Base-by-base conservation (phyloP, 2,888 invertebrate genomes). In the Mythimna impura region DNA sequence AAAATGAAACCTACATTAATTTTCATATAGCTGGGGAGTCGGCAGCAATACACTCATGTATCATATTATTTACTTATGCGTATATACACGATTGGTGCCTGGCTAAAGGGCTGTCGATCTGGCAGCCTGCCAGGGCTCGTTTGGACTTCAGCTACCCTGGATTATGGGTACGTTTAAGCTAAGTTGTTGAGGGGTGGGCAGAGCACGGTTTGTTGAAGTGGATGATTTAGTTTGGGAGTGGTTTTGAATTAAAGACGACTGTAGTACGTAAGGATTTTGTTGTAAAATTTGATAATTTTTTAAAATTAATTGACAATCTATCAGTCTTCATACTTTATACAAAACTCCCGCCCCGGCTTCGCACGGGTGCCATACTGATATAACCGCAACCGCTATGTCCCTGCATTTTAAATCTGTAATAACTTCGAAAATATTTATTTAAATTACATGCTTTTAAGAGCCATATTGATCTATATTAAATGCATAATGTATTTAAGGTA, bases 61-160 rank as follows among this genome's bases (percentile, higher is more conserved):
- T 79, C 57, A 73, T 58, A 47, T 47, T 14, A 47, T 17, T 47
- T 7, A 47, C 47, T 20, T 47, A 7, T 54, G 64, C 68, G 63
- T 55, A 69, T 52, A 71, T 66, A 66, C 52, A 52, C 30, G 47
- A 54, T n/a, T 54, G 60, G 52, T 65, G 62, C 58, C 63, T 14
- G 22, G 54, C 20, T 55, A 62, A 52, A 72, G 74, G 74, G 57
- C 60, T 64, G n/a, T 34, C 3, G 54, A 5, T 9, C 57, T 82
- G 83, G 85, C 85, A 34, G 3, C 2, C 10, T 52, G 71, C 83
- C 83, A 80, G 62, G 43, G 30, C 61, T 74, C 52, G 54, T 68
- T 72, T 70, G 60, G 52, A 73, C 54, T 69, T 47, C 34, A 66
- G 66, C 58, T 70, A 65, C 61, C 61, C 60, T 74, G 61, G 66